Conservation (phyloP, 1,140 invertebrate species). For the Druon quercuslanigerum region DNA sequence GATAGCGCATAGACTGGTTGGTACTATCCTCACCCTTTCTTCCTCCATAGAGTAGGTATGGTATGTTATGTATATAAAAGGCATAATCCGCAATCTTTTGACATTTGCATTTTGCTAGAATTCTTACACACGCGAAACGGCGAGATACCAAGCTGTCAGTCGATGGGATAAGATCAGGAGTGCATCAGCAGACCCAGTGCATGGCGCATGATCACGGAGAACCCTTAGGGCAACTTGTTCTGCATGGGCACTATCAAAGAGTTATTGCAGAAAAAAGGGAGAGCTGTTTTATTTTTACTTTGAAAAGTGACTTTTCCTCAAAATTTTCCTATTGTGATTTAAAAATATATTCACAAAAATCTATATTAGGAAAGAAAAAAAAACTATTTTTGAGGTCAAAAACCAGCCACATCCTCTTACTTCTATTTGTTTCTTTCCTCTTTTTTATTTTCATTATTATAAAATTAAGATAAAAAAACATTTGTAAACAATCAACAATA, state of each 20-base stretch:
- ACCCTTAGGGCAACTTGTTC: background rate
- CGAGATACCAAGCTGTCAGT: conserved; percentile 40
- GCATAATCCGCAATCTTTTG: conserved; percentile 36
- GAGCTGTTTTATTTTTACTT: background rate
- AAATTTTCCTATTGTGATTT: too few relatives aligned
- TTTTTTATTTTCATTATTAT: too few relatives aligned
- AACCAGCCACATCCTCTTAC: too few relatives aligned
- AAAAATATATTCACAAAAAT: too few relatives aligned
- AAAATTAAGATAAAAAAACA: too few relatives aligned
- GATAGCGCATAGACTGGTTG: background rate
- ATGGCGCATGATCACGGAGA: conserved; percentile 14
- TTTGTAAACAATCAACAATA: too few relatives aligned
- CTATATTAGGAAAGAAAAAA: too few relatives aligned
- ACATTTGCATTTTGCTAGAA: conserved; percentile 43
- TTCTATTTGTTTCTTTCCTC: too few relatives aligned
- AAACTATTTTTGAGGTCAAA: too few relatives aligned
- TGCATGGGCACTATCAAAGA: conserved; percentile 16
- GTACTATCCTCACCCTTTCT: background rate
- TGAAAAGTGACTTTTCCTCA: too few relatives aligned
- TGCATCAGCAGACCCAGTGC: conserved; percentile 1
- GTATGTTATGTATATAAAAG: background rate
- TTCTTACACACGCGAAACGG: conserved; percentile 10
- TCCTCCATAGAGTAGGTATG: background rate
- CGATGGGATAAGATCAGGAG: conserved; percentile 42
- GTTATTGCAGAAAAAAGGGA: background rate